Base-by-base conservation (phyloP, 2,797 vertebrate species). In the Gymnothorax javanicus region DNA sequence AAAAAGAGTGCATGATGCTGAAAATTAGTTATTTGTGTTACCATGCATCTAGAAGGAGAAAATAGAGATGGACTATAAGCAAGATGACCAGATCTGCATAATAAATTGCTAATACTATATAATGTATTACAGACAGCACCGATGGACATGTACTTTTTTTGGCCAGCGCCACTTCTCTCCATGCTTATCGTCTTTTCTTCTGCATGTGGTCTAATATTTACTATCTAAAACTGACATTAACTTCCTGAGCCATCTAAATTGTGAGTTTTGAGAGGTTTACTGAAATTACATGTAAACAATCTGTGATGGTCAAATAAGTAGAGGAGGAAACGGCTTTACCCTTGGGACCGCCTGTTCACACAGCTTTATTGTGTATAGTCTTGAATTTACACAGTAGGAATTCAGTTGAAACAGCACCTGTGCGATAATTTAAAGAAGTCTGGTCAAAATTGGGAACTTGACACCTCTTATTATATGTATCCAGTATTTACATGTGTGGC, bases 351-450 rank as follows among this genome's bases (percentile, higher is more conserved):
- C n/a, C 50, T 23, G 52, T 77, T 52, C 50, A 56, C 50, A 56
- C 77, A 81, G 52, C 52, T 81, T 81, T 54, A 81, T 56, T 81
- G 17, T 79, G 54, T 52, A 79, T 20, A 79, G 75, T 81, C 17
- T 81, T 17, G 73, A 52, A 75, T 75, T 75, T 43, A 33, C 33
- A 5, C 3, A 75, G 33, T 33, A 77, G 73, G 43, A 77, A 77
- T 77, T 50, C 73, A 77, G 43, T 23, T 54, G 1, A 81, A 56
- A 81, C 23, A 20, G 50, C 52, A 56, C 77, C 77, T 56, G 52
- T 81, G 25, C 9, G 56, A 81, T 81, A 23, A 20, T 81, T 81
- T 81, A 56, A 54, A 81, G 50, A 81, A 56, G 77, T 81, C 77
- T 23, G 77, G 52, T 81, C 7, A 17, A 56, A 81, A 56, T n/a